Conservation (phyloP, 2,113 vertebrate genomes). For the Hyaena hyaena region DNA sequence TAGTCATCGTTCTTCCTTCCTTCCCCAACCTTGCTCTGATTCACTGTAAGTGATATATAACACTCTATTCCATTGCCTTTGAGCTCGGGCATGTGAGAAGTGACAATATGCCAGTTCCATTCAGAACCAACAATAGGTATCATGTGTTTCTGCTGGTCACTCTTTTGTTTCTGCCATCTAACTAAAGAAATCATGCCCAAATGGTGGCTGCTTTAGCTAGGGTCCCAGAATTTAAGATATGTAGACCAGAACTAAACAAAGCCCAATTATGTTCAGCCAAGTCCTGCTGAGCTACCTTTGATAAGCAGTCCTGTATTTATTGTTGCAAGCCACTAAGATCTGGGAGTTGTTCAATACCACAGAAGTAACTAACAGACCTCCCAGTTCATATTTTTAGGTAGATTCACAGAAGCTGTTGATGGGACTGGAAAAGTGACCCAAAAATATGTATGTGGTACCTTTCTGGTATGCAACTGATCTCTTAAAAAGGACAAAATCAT, state of each 20-base stretch:
- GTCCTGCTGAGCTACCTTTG: not conserved
- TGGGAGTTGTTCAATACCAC: not conserved
- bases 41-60: not conserved
- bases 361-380: not conserved
- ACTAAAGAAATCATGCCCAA: not conserved
- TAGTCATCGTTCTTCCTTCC: not conserved
- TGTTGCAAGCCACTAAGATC: not conserved
- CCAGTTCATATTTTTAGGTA: not conserved
- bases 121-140: not conserved
- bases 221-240: not conserved
- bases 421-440: not conserved
- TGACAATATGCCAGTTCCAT: not conserved
- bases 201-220: not conserved
- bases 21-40: not conserved
- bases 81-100: not conserved
- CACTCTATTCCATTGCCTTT: not conserved
- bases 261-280: not conserved
- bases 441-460: not conserved
- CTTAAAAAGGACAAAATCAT: not conserved
- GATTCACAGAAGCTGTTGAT: not conserved
- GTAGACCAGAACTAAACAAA: not conserved
- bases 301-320: not conserved
- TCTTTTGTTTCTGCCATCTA: not conserved
- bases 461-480: not conserved
- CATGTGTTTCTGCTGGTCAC: not conserved